Evolutionary conservation across 2,888 invertebrate species (phyloP).

Genomic region (Ischnus inquisitorius): DNA sequence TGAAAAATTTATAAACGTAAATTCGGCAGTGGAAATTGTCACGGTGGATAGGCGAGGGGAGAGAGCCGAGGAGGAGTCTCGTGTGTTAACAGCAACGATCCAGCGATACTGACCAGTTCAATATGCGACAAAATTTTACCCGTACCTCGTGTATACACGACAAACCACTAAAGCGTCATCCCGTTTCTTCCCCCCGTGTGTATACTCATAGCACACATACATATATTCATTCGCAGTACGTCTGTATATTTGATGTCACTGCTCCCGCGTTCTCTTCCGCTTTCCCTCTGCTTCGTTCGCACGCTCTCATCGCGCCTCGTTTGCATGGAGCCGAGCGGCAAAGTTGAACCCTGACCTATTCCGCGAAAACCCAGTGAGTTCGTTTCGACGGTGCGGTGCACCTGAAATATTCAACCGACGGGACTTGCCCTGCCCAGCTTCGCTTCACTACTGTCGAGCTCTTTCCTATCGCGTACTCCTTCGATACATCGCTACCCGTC

Average conservation of each 20-base stretch:
- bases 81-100: slow-evolving; percentile 9
- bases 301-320: slow-evolving; percentile 61
- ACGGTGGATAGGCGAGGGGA: background rate
- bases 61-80: slow-evolving; percentile 27
- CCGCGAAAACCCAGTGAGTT: slow-evolving; percentile 73
- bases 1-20: slow-evolving; percentile 46
- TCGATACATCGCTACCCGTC: slow-evolving; percentile 39
- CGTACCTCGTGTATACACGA: background rate
- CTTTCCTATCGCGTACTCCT: background rate
- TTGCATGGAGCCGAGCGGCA: slow-evolving; percentile 71
- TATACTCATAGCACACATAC: slow-evolving; percentile 31
- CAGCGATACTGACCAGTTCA: slow-evolving; percentile 49
- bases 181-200: background rate
- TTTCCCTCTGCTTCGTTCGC: background rate
- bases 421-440: slow-evolving; percentile 61
- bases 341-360: slow-evolving; percentile 78
- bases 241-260: slow-evolving; percentile 64
- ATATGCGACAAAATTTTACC: slow-evolving; percentile 31
- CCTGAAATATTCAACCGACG: slow-evolving; percentile 79
- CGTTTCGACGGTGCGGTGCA: slow-evolving; percentile 75
- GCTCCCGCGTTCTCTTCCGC: background rate
- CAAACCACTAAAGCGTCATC: slow-evolving; percentile 13
- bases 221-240: slow-evolving; percentile 42
- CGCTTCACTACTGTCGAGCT: slow-evolving; percentile 20
- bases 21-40: slow-evolving; percentile 10